Base-by-base conservation (phyloP, 2,113 vertebrate species). In the Heterotilapia buettikoferi region DNA sequence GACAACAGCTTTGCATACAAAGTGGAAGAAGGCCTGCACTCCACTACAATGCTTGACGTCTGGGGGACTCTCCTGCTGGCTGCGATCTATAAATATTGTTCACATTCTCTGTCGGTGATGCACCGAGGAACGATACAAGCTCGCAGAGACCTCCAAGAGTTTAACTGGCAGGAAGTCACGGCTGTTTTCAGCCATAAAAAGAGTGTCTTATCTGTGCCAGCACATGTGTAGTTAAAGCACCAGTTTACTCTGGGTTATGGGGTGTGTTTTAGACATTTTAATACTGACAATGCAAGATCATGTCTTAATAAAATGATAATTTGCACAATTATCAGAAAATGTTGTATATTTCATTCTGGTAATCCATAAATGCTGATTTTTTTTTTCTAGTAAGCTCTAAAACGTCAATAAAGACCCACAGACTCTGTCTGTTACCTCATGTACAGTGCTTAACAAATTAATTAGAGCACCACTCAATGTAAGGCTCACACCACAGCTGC, bases 51-150 rank as follows among this genome's bases (percentile, higher is more conserved):
- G 84, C 63, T 85, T 80, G 54, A 88, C 40, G 73, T 93, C 92
- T 89, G 66, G 94, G 94, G 93, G 90, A 90, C 93, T 92, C 90
- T 94, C 90, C 80, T 80, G 84, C 86, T 83, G 84, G 84, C 90
- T 93, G 61, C 31, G 82, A 90, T 93, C 93, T 94, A 93, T 93
- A 94, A 95, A 95, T 94, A 92, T 86, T 84, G 87, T 82, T 94
- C 90, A 89, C 81, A 82, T 92, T 84, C 84, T 92, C 86, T 85
- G 88, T 90, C 79, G 18, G 88, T 13, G 38, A 85, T 68, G 79
- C 90, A 82, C 88, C 2, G 45, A 92, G 90, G 57, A 92, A 80
- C 3, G 86, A 86, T 84, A 88, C 80, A 40, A 90, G 84, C 92
- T 87, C 38, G 1, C 71, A 29, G 84, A 94, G 84, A 91, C 90